phyloP scores from a whole-genome alignment of 2,113 vertebrate species.

The Pseudorectes ferrugineus region DNA sequence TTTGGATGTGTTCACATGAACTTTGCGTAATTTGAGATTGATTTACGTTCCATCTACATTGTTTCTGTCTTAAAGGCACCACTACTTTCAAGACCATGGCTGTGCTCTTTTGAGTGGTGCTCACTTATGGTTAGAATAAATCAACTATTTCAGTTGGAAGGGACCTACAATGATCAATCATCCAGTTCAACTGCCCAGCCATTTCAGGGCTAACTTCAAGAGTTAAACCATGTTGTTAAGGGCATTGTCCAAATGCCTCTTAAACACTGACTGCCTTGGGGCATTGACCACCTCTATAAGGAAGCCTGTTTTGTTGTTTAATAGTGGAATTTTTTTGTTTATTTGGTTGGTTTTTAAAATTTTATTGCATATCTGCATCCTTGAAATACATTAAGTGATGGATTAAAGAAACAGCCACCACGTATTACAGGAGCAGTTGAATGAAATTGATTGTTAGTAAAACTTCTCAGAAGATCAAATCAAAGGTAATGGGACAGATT shows the following conservation, averaged over 20 bases:
- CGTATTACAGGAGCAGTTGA: not conserved
- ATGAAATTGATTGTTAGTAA: not conserved
- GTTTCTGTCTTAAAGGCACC: not conserved
- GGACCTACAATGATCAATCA: not conserved
- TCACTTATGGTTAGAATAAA: not conserved
- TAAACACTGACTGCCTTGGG: not conserved
- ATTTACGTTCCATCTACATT: rapidly evolving
- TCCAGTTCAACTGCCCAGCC: not conserved
- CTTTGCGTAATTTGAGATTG: not conserved
- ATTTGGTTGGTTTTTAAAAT: not conserved
- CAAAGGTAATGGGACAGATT: not conserved
- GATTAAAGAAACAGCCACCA: not conserved
- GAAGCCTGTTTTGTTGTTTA: not conserved
- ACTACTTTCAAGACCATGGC: not conserved
- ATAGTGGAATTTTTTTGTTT: not conserved
- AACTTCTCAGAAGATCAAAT: not conserved
- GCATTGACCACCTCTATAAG: not conserved
- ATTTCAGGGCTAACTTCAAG: not conserved
- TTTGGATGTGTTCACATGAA: not conserved
- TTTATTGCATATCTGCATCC: not conserved
- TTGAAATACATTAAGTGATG: not conserved
- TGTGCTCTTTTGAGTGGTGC: not conserved
- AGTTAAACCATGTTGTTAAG: not conserved
- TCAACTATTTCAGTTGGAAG: not conserved
- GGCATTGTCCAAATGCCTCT: not conserved